Evolutionary conservation across 2,113 vertebrate species (phyloP), one percentile per base, ranked within the genome.

Genomic region (Hippocampus mohnikei): DNA sequence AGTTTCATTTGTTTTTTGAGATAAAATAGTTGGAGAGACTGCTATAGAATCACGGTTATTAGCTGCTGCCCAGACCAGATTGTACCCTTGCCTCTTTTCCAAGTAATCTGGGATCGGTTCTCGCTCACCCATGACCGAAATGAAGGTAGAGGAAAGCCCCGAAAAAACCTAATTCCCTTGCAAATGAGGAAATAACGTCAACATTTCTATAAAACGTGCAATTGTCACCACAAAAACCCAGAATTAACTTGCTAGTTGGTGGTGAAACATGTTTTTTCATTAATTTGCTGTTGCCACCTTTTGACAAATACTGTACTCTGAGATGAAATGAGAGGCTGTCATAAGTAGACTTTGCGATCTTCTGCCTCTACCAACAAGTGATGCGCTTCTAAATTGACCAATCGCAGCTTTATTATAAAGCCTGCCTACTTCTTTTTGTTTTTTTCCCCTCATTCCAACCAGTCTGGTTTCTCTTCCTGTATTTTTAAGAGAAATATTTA

Each of bases 311-410:
- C 12, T 10, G 21, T 0, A 0, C 27, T 27, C 15, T 23, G 52
- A n/a, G 18, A 3, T 55, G 2, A 55, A 55, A 3, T 11, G 52
- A 9, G 21, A 23, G 21, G 9, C 3, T 58, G n/a, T 10, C 9
- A 41, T 15, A 58, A 0, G 3, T 0, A 6, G 0, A n/a, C 25
- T 71, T 74, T 8, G 0, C 15, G 53, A 15, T 21, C 5, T n/a
- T 89, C 87, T 90, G 84, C 85, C 85, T 83, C 73, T 82, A 33
- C 27, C 81, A 89, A 91, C 90, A 84, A 67, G 76, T 91, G 89
- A 91, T 76, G 84, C 0, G 66, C 11, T 2, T 0, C 0, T 4
- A 40, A 21, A 55, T 1, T 33, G 72, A 78, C 90, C 88, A 90
- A 91, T 91, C 75, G 83, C 66, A 5, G 60, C 25, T 11, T 2